phyloP scores from a whole-genome alignment of 92 coral and sea anemone species.

The Galaxea fascicularis region DNA sequence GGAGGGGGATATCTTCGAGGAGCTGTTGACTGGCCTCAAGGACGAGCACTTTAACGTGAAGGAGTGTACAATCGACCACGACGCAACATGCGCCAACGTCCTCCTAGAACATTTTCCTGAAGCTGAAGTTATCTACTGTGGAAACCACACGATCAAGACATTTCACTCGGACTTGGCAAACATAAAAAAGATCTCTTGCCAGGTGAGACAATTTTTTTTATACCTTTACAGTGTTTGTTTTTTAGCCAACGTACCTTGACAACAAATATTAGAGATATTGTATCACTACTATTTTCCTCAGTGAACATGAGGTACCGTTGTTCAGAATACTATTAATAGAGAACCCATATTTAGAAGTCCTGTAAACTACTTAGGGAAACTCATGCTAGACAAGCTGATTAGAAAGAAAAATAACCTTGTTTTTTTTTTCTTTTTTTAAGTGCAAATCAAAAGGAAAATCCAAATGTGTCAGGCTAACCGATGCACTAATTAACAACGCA shows the following conservation, averaged over 20 bases:
- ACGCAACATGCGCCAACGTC: constrained; percentile 51
- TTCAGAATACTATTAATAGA: too few species aligned
- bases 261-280: too few species aligned
- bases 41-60: constrained; percentile 20
- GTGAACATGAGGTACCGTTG: too few species aligned
- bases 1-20: constrained; percentile 45
- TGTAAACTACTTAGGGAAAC: too few species aligned
- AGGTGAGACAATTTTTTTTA: background rate
- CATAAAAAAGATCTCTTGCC: constrained; percentile 30
- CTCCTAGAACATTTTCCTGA: constrained; percentile 48
- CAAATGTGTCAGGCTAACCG: constrained; percentile 53
- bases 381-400: too few species aligned
- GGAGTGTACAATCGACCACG: constrained; percentile 54
- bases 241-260: too few species aligned
- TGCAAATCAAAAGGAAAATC: constrained; percentile 41
- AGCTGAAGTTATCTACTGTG: constrained; percentile 56
- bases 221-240: too few species aligned
- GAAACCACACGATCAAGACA: constrained; percentile 57
- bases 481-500: constrained; percentile 48
- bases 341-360: too few species aligned
- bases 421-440: constrained; percentile 1
- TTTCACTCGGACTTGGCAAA: constrained; percentile 59
- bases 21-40: constrained; percentile 33
- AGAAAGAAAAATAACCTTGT: too few species aligned
- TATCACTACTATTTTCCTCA: too few species aligned